Percentiles rank a stretch among this genome's conserved stretches.
Conservation (phyloP, 2,888 invertebrate species). For the Orthosia gothica region DNA sequence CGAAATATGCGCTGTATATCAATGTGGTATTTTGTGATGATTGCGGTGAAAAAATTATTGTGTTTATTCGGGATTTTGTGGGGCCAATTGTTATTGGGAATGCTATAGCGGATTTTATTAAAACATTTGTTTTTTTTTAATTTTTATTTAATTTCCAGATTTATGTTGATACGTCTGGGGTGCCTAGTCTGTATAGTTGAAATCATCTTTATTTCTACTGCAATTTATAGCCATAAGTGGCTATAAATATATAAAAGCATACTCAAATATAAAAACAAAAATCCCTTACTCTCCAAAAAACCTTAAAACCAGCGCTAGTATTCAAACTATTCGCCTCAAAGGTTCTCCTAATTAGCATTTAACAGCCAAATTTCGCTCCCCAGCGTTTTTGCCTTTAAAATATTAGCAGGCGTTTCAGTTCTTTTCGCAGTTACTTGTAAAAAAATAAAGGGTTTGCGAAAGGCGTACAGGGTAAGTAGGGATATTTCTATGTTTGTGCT, state of each 20-base stretch:
- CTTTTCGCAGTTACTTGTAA: conserved; percentile 46
- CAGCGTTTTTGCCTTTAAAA: conserved; percentile 50
- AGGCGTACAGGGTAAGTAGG: conserved; percentile 36
- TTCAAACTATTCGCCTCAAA: conserved; percentile 44
- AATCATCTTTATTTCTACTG: neutral
- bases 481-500: conserved; percentile 57
- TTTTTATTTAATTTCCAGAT: neutral
- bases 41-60: conserved; percentile 32
- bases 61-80: conserved; percentile 25
- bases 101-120: neutral
- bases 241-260: no score
- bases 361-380: conserved; percentile 37
- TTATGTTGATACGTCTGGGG: no score
- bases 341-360: conserved; percentile 43
- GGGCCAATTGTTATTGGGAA: neutral
- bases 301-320: conserved; percentile 3
- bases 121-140: no score
- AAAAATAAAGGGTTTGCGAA: conserved; percentile 39
- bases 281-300: conserved; percentile 15
- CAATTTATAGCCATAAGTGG: no score
- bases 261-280: conserved; percentile 6
- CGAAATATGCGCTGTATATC: conserved; percentile 61
- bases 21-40: conserved; percentile 51
- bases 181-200: neutral
- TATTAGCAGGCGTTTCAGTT: conserved; percentile 55